Evolutionary conservation across 1,140 invertebrate species (phyloP).

Genomic region (Carposina sasakii): DNA sequence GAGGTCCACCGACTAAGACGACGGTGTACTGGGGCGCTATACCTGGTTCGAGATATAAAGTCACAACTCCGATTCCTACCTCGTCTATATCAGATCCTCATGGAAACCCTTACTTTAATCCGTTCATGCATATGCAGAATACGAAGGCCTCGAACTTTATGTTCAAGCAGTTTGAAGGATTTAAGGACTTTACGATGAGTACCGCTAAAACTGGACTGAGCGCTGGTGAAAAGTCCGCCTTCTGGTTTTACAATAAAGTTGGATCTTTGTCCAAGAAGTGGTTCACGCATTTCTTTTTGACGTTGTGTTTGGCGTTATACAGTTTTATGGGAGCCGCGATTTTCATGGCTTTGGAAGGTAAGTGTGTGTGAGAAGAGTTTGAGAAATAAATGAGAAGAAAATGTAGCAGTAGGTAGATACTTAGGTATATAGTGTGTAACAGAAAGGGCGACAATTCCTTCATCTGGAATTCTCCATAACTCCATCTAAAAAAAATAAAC

Average conservation of each 20-base stretch:
- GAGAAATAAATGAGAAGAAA: slow-evolving; percentile 6
- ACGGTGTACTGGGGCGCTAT: slow-evolving; percentile 65
- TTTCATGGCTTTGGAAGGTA: slow-evolving; percentile 84
- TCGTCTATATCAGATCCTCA: slow-evolving; percentile 59
- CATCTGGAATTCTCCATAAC: no score
- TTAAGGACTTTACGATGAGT: slow-evolving; percentile 82
- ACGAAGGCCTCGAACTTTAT: slow-evolving; percentile 82
- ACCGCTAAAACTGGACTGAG: slow-evolving; percentile 84
- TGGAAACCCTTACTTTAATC: slow-evolving; percentile 68
- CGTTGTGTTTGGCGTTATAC: slow-evolving; percentile 83
- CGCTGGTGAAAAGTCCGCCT: slow-evolving; percentile 85
- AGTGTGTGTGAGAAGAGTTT: no score
- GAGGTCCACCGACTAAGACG: slow-evolving; percentile 44
- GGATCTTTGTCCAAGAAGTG: slow-evolving; percentile 84
- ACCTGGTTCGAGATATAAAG: slow-evolving; percentile 50
- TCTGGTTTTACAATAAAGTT: slow-evolving; percentile 85
- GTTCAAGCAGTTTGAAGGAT: slow-evolving; percentile 82
- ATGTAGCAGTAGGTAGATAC: no score
- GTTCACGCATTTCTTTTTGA: slow-evolving; percentile 91
- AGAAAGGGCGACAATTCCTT: no score
- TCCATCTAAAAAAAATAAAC: no score
- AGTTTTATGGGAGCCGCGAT: slow-evolving; percentile 84
- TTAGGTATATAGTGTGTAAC: no score
- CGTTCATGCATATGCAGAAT: slow-evolving; percentile 74
- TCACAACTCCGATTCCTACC: slow-evolving; percentile 66